Percentiles rank a stretch among this genome's conserved stretches.
Conservation (phyloP, 1,140 invertebrate species). For the Metopolophium dirhodum region DNA sequence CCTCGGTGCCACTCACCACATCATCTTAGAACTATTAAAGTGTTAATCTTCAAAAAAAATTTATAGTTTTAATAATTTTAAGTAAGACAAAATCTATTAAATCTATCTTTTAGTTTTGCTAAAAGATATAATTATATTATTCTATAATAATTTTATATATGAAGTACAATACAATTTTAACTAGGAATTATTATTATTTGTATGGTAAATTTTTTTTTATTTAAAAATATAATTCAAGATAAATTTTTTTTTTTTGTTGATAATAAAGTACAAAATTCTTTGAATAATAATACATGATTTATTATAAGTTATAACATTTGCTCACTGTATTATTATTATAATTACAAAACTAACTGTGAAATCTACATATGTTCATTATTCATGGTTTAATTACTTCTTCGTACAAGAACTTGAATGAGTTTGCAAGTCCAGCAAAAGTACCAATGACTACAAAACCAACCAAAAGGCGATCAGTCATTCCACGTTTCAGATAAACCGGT, state of each 20-base stretch:
- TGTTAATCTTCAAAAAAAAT: neutral
- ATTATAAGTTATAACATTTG: neutral
- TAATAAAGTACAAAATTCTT: neutral
- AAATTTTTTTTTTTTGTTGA: neutral
- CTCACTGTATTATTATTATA: conserved; percentile 29
- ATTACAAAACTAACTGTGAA: conserved; percentile 31
- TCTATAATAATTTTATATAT: neutral
- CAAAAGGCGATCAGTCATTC: conserved; percentile 12
- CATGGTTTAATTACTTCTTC: conserved; percentile 49
- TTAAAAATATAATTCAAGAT: conserved; percentile 19
- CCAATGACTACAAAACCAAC: conserved; percentile 35
- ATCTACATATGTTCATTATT: conserved; percentile 3
- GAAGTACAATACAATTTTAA: neutral
- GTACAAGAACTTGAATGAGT: conserved; percentile 44
- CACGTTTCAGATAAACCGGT: conserved; percentile 41
- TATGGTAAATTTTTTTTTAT: neutral
- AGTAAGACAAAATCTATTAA: neutral
- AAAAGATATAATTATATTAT: neutral
- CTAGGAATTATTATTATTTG: neutral
- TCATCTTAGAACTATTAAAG: neutral
- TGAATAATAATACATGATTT: conserved; percentile 23
- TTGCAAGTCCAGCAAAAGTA: neutral
- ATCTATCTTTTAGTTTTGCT: neutral
- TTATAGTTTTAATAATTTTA: neutral
- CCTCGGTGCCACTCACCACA: conserved; percentile 31